phyloP scores from a whole-genome alignment of 2,113 vertebrate genomes.

The Pachypanchax playfairii region DNA sequence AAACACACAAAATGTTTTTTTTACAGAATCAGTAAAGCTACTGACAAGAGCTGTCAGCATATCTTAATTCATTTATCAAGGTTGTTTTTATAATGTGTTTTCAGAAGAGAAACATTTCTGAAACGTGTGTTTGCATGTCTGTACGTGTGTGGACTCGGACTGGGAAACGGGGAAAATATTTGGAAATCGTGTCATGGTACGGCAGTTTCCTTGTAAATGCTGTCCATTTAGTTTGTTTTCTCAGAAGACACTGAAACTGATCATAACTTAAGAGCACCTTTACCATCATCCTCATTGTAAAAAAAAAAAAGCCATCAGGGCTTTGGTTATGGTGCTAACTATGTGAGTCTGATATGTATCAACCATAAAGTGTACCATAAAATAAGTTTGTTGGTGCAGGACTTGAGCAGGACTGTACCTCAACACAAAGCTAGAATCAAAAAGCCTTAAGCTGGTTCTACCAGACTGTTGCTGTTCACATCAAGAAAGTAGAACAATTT shows the following conservation, averaged over 20 bases:
- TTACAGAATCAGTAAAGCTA: not conserved
- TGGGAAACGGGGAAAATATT: conserved; percentile 37
- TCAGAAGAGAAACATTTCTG: conserved; percentile 31
- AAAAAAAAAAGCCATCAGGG: conserved; percentile 43
- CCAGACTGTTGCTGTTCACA: conserved; percentile 78
- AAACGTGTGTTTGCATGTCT: conserved; percentile 37
- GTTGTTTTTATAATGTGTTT: conserved; percentile 53
- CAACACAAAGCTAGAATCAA: conserved; percentile 71
- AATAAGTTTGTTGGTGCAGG: conserved; percentile 56
- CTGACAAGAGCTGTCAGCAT: not conserved
- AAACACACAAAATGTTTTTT: not conserved
- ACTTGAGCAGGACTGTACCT: conserved; percentile 65
- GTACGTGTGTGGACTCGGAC: conserved; percentile 41
- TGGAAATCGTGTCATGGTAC: conserved; percentile 52
- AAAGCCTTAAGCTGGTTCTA: conserved; percentile 80
- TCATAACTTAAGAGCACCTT: conserved; percentile 42
- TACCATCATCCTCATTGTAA: conserved; percentile 31
- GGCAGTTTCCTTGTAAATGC: conserved; percentile 63
- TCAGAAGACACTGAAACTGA: conserved; percentile 24
- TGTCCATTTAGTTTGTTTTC: conserved; percentile 45
- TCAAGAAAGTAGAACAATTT: conserved; percentile 57
- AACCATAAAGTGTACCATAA: conserved; percentile 52
- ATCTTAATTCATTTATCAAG: conserved; percentile 18
- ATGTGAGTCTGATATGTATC: conserved; percentile 46
- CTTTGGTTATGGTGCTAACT: conserved; percentile 74